Base-by-base conservation (phyloP, 2,888 invertebrate genomes). In the Anarsia innoxiella region DNA sequence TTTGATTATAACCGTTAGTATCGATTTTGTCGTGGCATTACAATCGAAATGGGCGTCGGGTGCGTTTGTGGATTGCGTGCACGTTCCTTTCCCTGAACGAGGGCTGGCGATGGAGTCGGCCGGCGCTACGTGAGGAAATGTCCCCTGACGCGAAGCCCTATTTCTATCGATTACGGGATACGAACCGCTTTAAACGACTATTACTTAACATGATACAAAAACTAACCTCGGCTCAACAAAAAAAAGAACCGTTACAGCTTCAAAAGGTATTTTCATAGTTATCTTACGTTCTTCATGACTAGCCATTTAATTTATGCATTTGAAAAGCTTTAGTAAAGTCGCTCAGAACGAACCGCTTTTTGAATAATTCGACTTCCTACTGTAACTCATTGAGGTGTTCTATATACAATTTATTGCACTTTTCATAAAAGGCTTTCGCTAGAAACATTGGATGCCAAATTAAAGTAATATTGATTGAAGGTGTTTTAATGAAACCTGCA, bases 1-100 rank as follows among this genome's bases (percentile, higher is more conserved):
- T n/a, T n/a, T n/a, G n/a, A n/a, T 28, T 13, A 14, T 14, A 29
- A 27, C 37, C 26, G 19, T 36, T 39, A 31, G 44, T 51, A 58
- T 59, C 41, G 57, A 59, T 63, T 60, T 53, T 56, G 55, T 48
- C 48, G 35, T 45, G 39, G 38, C 45, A 52, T 50, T 46, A 46
- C 44, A 48, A 46, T 47, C 31, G 44, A 44, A 53, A 41, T 51
- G 45, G 53, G 45, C 46, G 48, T 41, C 48, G 45, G 55, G 48
- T 50, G 48, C 45, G 53, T 55, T 71, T 71, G 54, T 56, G 51
- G 54, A 75, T 69, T 70, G 60, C 63, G 60, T 57, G 61, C 76
- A 75, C 74, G 76, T 74, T 56, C 39, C 48, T 54, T 59, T 65
- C 65, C 61, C 57, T 64, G 64, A 62, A 63, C 54, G 61, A 62